Base-by-base conservation (phyloP, 2,797 vertebrate genomes). In the Heliangelus exortis region DNA sequence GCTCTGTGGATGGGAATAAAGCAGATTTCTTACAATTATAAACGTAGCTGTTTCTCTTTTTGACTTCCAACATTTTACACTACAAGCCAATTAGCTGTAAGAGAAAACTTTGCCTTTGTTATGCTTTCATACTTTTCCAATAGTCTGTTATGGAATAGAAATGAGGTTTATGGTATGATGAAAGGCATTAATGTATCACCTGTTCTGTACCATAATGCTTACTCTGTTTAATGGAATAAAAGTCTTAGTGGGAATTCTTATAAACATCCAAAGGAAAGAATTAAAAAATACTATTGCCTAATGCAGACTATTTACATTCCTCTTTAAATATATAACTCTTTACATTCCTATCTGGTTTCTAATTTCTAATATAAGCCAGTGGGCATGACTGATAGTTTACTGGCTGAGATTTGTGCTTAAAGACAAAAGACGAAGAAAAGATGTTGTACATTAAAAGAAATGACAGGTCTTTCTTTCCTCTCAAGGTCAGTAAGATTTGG, bases 101-200 rank as follows among this genome's bases (percentile, higher is more conserved):
- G 82, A 86, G 94, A 96, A 94, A 90, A 95, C 71, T 91, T 94
- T 90, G 59, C 81, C 57, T 96, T 97, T 79, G 57, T 96, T 95
- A 88, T 77, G 34, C 81, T 97, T 96, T 92, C 57, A 75, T 93
- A 75, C 75, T 93, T 92, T 96, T 97, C 62, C 78, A 93, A 69
- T 88, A 94, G 66, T 87, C 76, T 97, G 31, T 86, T 94, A 82
- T 77, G 75, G 61, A 95, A 71, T 47, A 71, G 71, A 96, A 83
- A 91, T 92, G 88, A 85, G 84, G 53, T 94, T 96, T 97, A 91
- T 88, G 79, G 59, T 90, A 94, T 91, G 78, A 96, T 91, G 90
- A 96, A 94, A 96, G 13, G 45, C 15, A 4, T 87, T 94, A 95
- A 75, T 65, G 67, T 61, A 84, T 67, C 84, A 96, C 84, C 77